These are phyloP conservation scores for Acronicta alni DNA, from an alignment of 2,888 invertebrate species.

Conservation along the genomic window DNA sequence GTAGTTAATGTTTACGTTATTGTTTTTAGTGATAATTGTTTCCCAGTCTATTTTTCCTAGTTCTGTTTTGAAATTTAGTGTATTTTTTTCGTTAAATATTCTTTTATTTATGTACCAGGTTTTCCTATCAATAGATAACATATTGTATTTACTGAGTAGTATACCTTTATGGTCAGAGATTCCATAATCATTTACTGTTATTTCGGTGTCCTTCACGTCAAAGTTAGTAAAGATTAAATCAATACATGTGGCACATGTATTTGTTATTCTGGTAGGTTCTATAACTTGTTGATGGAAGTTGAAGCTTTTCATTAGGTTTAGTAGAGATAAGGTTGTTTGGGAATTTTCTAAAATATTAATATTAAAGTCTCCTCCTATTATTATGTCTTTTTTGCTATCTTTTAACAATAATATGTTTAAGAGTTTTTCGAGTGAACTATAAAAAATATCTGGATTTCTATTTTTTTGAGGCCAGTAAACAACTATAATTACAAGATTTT, in stretches of 20 bases:
- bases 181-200: slow-evolving; percentile 2
- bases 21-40: neutral
- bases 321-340: neutral
- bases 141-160: neutral
- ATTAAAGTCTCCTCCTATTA: slow-evolving; percentile 10
- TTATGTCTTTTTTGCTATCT: slow-evolving; percentile 1
- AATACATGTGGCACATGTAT: slow-evolving; percentile 3
- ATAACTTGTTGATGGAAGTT: slow-evolving; percentile 7
- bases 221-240: slow-evolving; percentile 11
- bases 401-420: neutral
- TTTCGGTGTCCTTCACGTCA: neutral
- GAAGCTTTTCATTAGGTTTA: slow-evolving; percentile 3
- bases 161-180: slow-evolving; percentile 6
- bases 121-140: slow-evolving; percentile 3
- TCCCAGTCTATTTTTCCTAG: slow-evolving; percentile 7
- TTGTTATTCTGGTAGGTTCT: slow-evolving; percentile 10
- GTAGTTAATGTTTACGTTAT: slow-evolving; percentile 8
- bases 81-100: slow-evolving; percentile 1
- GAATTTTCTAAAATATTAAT: slow-evolving; percentile 5
- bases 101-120: neutral
- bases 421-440: too few species aligned
- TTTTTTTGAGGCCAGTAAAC: too few species aligned
- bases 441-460: too few species aligned
- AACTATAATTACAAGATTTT: neutral
- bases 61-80: slow-evolving; percentile 2